Evolutionary conservation across 2,113 vertebrate genomes (phyloP), one percentile per base, ranked within the genome.

Genomic region (Nerophis lumbriciformis): DNA sequence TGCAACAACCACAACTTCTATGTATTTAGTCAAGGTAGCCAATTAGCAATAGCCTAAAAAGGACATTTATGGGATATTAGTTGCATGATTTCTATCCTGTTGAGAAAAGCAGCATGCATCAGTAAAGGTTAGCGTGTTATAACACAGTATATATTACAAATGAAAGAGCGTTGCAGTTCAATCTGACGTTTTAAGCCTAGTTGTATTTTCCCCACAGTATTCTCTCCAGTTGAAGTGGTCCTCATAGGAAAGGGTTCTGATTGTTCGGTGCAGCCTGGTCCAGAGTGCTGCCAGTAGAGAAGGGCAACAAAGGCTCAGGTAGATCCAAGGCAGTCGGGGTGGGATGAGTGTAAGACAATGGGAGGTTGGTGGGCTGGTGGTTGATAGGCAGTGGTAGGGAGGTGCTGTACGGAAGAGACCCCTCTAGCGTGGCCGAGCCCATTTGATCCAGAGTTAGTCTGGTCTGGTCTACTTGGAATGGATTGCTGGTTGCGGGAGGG

Each of bases 181-280:
- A 61, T 84, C 58, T 72, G 59, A 74, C 67, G 78, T 70, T 75
- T 76, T 56, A 64, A 65, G 51, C 69, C 75, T n/a, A 61, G 64
- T 62, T 47, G 13, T 19, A 36, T 37, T 60, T 59, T 60, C 28
- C 14, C 36, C 10, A 16, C 42, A 21, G 66, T 54, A 12, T 45
- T 45, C 9, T 48, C 11, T 67, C 66, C 51, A 55, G 58, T 78
- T 77, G 58, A 36, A 13, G 54, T 62, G 63, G 44, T 75, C 67
- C 75, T 94, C 86, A 94, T 80, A 94, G 89, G 84, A 98, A 98
- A 28, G 96, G 96, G 80, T 98, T 97, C 65, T 87, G 87, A 69
- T 68, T 87, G 80, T 87, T 90, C 49, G 86, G 82, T n/a, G 84
- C 72, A 8, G 69, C 63, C 52, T 84, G 84, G 12, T 89, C 90